These are phyloP conservation scores for Plemyria rubiginata DNA, from an alignment of 2,888 invertebrate genomes.

Conservation along the genomic window DNA sequence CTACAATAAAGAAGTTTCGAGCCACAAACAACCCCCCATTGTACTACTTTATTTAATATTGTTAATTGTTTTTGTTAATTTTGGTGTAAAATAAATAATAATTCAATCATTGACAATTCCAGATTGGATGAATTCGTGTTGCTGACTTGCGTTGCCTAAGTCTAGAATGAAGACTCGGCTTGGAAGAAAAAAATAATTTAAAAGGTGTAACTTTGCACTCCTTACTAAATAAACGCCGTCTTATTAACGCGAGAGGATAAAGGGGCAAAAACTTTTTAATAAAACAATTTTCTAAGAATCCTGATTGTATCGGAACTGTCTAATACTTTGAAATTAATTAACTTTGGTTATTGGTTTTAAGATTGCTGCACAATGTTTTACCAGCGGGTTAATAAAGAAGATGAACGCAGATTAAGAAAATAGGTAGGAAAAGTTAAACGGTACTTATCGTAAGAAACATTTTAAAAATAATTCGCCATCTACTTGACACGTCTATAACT, in stretches of 20 bases:
- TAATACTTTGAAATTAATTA: constrained; percentile 60
- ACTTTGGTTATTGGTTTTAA: constrained; percentile 55
- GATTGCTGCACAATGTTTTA: constrained; percentile 37
- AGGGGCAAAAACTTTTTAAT: constrained; percentile 44
- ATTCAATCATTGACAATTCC: too few species aligned
- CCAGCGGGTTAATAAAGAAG: constrained; percentile 31
- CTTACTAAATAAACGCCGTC: constrained; percentile 67
- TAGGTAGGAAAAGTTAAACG: constrained; percentile 11
- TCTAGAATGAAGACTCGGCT: too few species aligned
- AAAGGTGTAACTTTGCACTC: constrained; percentile 27
- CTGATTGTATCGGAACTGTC: constrained; percentile 48
- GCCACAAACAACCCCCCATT: too few species aligned
- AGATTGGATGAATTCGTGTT: too few species aligned
- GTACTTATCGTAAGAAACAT: constrained; percentile 1
- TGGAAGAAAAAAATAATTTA: background rate
- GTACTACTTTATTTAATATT: too few species aligned
- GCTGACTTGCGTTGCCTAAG: too few species aligned
- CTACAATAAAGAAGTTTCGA: too few species aligned
- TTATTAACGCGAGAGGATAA: constrained; percentile 17
- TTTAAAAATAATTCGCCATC: constrained; percentile 5
- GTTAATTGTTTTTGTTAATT: too few species aligned
- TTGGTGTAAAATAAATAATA: too few species aligned
- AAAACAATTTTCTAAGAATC: constrained; percentile 52
- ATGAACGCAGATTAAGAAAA: constrained; percentile 32
- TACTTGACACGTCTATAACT: too few species aligned